Conservation (phyloP, 2,888 invertebrate species). For the Caenorhabditis drosophilae region DNA sequence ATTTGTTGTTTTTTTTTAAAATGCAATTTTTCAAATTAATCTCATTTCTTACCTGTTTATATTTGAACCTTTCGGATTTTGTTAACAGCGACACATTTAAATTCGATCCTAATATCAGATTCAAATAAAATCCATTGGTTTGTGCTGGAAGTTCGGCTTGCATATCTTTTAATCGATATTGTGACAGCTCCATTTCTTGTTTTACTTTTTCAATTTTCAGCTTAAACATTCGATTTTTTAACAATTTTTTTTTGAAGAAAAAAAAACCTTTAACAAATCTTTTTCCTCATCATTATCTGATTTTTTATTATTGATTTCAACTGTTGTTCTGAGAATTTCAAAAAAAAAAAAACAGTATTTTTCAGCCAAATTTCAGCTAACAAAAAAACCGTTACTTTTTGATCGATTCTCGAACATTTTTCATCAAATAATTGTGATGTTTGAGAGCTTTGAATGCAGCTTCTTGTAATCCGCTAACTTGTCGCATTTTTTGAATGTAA, state of each 20-base stretch:
- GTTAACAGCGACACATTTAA: conserved; percentile 96
- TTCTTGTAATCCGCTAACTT: conserved; percentile 70
- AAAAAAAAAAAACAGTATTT: conserved; percentile 5
- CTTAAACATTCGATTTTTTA: not conserved
- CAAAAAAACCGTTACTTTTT: conserved; percentile 78
- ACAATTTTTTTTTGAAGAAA: not conserved
- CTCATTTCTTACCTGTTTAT: conserved; percentile 40
- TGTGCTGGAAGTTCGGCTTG: conserved; percentile 90
- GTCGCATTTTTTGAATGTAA: conserved; percentile 70
- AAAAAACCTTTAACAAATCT: not conserved
- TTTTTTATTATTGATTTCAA: conserved; percentile 9
- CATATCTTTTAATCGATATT: conserved; percentile 75
- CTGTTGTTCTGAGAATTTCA: conserved; percentile 42
- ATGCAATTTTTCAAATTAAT: conserved; percentile 69
- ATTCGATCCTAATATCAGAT: conserved; percentile 83
- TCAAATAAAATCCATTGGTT: conserved; percentile 82
- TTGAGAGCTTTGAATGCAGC: conserved; percentile 85
- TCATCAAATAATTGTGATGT: conserved; percentile 89
- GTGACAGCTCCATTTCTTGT: conserved; percentile 33
- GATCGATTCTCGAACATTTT: conserved; percentile 80
- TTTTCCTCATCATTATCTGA: conserved; percentile 8
- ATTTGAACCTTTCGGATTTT: conserved; percentile 83
- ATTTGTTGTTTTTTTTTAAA: too few relatives aligned
- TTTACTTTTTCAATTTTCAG: conserved; percentile 6
- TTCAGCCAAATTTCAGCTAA: not conserved